phyloP scores from a whole-genome alignment of 2,888 invertebrate species.

The Leucophora obtusa region DNA sequence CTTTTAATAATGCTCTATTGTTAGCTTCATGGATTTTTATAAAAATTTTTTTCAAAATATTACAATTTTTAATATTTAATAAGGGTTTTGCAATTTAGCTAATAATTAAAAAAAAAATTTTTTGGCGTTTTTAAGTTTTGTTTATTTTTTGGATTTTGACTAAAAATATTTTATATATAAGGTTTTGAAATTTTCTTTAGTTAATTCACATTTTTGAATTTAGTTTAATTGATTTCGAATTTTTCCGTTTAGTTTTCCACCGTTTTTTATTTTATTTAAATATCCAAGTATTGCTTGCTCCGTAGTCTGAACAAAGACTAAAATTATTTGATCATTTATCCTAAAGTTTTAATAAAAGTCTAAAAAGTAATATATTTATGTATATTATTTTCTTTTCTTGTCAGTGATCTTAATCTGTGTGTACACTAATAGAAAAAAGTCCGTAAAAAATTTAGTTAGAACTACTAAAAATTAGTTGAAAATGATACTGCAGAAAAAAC shows the following conservation, averaged over 20 bases:
- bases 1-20: conserved; percentile 25
- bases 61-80: no score
- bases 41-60: background rate
- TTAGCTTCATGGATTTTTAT: background rate
- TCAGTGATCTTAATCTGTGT: conserved; percentile 69
- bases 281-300: conserved; percentile 64
- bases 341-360: conserved; percentile 70
- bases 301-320: conserved; percentile 76
- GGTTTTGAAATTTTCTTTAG: background rate
- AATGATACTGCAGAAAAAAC: no score
- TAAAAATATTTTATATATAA: background rate
- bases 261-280: conserved; percentile 27
- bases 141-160: background rate
- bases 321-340: conserved; percentile 74
- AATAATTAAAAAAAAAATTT: background rate
- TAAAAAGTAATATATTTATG: conserved; percentile 39
- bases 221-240: background rate
- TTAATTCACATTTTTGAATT: background rate
- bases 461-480: no score
- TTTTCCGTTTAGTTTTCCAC: conserved; percentile 4
- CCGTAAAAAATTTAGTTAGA: no score
- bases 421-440: no score
- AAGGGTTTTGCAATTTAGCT: no score
- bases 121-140: background rate
- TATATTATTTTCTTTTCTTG: conserved; percentile 54